phyloP scores from a whole-genome alignment of 2,797 vertebrate genomes.

The Phalloptychus januarius region DNA sequence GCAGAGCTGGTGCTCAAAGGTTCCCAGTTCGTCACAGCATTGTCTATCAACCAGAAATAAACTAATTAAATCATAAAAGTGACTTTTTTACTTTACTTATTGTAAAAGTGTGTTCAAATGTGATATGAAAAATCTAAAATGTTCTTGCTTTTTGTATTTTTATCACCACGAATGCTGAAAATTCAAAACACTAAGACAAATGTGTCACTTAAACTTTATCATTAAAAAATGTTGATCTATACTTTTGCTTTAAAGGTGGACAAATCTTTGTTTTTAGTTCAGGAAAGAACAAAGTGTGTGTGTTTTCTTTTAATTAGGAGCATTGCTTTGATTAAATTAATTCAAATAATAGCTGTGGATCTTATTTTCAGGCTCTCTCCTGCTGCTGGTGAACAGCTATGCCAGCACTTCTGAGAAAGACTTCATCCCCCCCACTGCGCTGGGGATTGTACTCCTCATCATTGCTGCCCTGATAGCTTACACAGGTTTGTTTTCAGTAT shows the following conservation, averaged over 20 bases:
- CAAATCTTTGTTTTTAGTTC: background rate
- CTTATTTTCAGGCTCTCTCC: slow-evolving; percentile 80
- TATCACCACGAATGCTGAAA: background rate
- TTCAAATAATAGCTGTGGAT: background rate
- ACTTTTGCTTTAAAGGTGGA: background rate
- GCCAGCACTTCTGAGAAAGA: slow-evolving; percentile 51
- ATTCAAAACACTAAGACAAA: background rate
- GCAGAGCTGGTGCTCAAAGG: background rate
- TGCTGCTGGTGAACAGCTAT: slow-evolving; percentile 85
- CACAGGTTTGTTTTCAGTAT: slow-evolving; percentile 75
- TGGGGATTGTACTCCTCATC: slow-evolving; percentile 84
- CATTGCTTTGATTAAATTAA: background rate
- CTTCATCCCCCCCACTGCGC: slow-evolving; percentile 79
- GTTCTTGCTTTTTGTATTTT: background rate
- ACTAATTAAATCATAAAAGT: background rate
- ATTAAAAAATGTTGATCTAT: background rate
- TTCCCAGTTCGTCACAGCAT: background rate
- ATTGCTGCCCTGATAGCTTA: slow-evolving; percentile 80
- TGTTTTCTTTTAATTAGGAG: background rate
- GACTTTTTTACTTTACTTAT: background rate
- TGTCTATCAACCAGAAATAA: background rate
- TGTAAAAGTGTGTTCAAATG: background rate
- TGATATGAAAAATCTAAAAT: background rate
- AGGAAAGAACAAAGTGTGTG: background rate
- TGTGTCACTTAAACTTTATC: background rate